Base-by-base conservation (phyloP, 2,797 vertebrate genomes). In the Falco cherrug region DNA sequence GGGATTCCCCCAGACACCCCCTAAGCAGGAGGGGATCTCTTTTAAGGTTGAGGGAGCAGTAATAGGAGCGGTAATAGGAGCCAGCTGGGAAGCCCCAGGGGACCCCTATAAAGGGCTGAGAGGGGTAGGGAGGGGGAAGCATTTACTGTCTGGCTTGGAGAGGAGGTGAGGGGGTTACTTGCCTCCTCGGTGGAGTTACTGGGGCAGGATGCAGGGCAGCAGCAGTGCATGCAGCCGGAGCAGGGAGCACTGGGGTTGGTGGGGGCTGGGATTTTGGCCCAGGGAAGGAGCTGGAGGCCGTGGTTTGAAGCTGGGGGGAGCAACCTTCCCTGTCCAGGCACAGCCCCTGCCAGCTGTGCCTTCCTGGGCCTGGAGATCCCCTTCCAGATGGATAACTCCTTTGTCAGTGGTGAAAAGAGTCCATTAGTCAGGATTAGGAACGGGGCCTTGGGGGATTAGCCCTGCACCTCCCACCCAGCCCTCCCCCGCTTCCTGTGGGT, bases 351-450 rank as follows among this genome's bases (percentile, higher is more conserved):
- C 90, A 93, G 92, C 85, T 89, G 91, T 87, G 88, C 68, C 77
- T 95, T 79, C 69, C 71, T 63, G 82, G 61, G 68, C 61, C 33
- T 2, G 13, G 94, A 94, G 94, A 87, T 84, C 91, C 31, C 53
- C 67, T 93, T 96, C 96, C 97, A 96, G 96, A 89, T 95, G 95
- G 93, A 82, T 73, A 83, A 77, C 14, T 37, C 90, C 77, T 90
- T 97, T 92, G 84, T 95, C 8, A 1, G 1, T 6, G 26, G 67
- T 89, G 83, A 95, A 97, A 97, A 94, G 94, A 63, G 82, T 67
- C 91, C 82, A 92, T 97, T 97, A 96, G 95, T 84, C 78, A 77
- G 90, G 80, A 95, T 93, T 86, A 87, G 86, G 81, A 79, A 63
- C 0, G 17, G 35, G 71, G 64, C 84, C 80, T 70, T 87, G 18